Conservation (phyloP, 2,797 vertebrate genomes). For the Cuniculus paca region DNA sequence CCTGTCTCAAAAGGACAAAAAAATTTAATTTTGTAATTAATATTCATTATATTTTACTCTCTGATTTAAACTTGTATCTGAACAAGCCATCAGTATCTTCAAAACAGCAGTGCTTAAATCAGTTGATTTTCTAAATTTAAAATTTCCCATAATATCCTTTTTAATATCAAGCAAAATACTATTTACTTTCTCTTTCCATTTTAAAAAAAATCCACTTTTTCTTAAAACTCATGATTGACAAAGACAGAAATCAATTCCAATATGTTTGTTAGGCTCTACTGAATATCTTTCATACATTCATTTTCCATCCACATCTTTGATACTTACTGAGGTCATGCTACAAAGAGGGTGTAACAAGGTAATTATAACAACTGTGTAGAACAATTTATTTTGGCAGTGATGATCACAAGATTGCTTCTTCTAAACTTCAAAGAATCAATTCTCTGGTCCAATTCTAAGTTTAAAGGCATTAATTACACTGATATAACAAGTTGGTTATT, state of each 20-base stretch:
- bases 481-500: background rate
- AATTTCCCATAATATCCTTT: background rate
- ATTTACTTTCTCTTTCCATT: background rate
- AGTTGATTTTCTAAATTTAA: background rate
- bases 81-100: background rate
- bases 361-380: conserved; percentile 17
- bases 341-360: background rate
- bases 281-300: background rate
- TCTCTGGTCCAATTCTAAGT: background rate
- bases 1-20: background rate
- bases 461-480: background rate
- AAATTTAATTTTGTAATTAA: background rate
- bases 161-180: background rate
- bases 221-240: background rate
- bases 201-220: conserved; percentile 16
- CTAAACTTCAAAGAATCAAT: conserved; percentile 33
- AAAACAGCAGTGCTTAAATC: background rate
- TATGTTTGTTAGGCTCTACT: background rate
- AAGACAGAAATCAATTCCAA: background rate
- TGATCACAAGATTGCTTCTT: conserved; percentile 22
- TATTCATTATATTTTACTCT: background rate
- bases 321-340: conserved; percentile 3
- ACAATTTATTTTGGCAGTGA: conserved; percentile 20
- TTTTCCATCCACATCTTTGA: background rate
- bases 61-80: background rate